Conservation (phyloP, 2,797 vertebrate genomes). For the Corythornis leucogaster region DNA sequence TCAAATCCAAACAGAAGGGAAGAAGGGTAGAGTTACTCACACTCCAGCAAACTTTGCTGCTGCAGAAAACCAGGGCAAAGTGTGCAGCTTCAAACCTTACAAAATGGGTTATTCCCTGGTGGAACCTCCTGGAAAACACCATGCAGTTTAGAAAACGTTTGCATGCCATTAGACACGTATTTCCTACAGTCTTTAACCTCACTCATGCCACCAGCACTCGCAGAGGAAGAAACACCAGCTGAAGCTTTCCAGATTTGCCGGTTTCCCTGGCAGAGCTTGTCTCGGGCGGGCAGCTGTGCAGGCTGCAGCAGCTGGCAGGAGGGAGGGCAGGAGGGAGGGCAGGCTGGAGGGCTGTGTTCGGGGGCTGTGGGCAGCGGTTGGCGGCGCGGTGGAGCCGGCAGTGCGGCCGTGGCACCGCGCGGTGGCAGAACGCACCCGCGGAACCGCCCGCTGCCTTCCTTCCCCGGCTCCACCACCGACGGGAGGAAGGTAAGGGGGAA, state of each 20-base stretch:
- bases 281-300: rapidly evolving
- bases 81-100: background rate
- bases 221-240: background rate
- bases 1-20: background rate
- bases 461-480: no score
- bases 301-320: background rate
- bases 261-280: background rate
- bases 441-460: no score
- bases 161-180: background rate
- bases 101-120: background rate
- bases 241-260: background rate
- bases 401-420: no score
- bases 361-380: no score
- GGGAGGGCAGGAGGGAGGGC: rapidly evolving
- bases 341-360: no score
- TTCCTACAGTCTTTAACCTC: background rate
- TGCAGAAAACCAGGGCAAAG: background rate
- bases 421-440: no score
- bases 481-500: no score
- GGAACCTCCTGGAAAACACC: background rate
- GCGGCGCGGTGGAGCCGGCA: no score
- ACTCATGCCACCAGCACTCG: background rate
- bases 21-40: background rate
- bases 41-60: background rate
- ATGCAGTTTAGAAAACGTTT: background rate